A percentile compares a stretch with the other conserved stretches of the same genome.
Conservation (phyloP, 1,140 invertebrate genomes). For the Papilio machaon region DNA sequence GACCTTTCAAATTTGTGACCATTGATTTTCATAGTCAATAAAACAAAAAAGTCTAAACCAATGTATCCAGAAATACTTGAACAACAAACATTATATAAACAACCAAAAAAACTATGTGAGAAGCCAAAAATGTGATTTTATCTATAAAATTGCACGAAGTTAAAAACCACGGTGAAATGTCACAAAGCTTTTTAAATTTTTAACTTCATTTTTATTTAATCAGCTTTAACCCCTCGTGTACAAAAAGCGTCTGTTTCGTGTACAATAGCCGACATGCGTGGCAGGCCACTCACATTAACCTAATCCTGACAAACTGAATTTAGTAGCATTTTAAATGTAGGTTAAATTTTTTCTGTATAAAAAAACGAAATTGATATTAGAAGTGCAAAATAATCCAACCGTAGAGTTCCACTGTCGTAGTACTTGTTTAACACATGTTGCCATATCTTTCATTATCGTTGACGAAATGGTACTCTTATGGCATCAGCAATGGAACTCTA, state of each 20-base stretch:
- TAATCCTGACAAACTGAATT: constrained; percentile 14
- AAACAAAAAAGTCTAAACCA: not conserved
- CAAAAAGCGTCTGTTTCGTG: constrained; percentile 15
- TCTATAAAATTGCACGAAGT: not conserved
- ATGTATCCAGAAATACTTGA: not conserved
- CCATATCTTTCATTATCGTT: too few relatives aligned
- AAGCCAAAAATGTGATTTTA: not conserved
- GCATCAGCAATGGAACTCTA: too few relatives aligned
- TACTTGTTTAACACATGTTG: too few relatives aligned
- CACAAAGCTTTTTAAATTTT: not conserved
- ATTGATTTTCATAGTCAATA: not conserved
- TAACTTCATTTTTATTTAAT: constrained; percentile 16
- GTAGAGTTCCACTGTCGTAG: too few relatives aligned
- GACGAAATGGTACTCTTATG: too few relatives aligned
- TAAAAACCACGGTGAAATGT: not conserved
- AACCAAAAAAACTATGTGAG: not conserved
- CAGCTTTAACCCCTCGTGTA: not conserved
- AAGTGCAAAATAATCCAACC: too few relatives aligned
- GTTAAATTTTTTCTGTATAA: not conserved
- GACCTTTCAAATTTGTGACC: not conserved
- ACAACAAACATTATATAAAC: not conserved
- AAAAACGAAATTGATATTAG: too few relatives aligned
- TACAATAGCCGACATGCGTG: not conserved
- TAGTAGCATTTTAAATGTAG: not conserved
- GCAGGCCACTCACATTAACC: not conserved